Percentiles rank a stretch among this genome's conserved stretches.
Evolutionary conservation across 2,888 invertebrate genomes (phyloP).

Genomic region (Polydrusus tereticollis): DNA sequence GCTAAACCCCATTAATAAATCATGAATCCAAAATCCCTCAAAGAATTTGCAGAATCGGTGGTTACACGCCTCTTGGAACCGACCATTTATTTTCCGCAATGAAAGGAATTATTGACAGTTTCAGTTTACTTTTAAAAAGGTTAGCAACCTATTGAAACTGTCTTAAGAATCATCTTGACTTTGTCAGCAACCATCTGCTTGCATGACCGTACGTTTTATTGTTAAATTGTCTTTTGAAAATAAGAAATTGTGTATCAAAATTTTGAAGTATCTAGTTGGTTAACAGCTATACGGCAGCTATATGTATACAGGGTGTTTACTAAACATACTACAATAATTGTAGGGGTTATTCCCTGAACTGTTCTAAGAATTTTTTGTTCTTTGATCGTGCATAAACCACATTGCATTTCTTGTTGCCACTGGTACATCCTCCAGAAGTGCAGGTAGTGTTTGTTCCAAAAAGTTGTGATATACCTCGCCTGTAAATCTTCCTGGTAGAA

Average conservation of each 20-base stretch:
- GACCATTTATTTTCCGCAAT: conserved; percentile 24
- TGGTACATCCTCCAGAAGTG: no score
- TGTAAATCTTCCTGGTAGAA: no score
- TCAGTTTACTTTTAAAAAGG: conserved; percentile 16
- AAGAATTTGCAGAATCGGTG: conserved; percentile 8
- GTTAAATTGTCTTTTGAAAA: not conserved
- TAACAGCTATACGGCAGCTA: no score
- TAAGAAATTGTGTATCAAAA: not conserved
- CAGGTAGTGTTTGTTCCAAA: no score
- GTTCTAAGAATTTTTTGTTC: no score
- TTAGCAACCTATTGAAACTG: not conserved
- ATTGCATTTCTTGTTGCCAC: no score
- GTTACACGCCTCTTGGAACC: conserved; percentile 34
- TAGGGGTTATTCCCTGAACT: no score
- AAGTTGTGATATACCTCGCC: no score
- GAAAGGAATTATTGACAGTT: conserved; percentile 17
- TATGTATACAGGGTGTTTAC: no score
- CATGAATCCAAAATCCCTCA: conserved; percentile 1
- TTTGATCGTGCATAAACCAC: no score
- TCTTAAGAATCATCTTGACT: conserved; percentile 18
- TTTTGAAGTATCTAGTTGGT: no score
- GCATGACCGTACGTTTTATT: not conserved
- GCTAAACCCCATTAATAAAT: conserved; percentile 1
- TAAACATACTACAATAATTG: no score
- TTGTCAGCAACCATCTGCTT: not conserved